Evolutionary conservation across 2,888 invertebrate genomes (phyloP).

Genomic region (Oscheius onirici): DNA sequence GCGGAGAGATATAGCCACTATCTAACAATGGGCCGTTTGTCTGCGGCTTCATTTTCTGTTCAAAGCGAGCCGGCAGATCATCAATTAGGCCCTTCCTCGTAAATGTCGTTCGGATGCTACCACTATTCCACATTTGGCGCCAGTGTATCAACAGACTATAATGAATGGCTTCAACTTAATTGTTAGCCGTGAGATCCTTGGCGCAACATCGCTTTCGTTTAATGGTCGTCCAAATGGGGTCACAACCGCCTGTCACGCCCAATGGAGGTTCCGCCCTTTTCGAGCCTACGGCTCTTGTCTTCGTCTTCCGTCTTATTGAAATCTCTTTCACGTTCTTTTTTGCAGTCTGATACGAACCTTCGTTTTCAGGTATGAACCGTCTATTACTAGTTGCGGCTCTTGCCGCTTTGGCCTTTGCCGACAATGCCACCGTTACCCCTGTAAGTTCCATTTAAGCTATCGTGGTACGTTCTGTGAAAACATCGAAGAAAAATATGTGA

Average conservation of each 20-base stretch:
- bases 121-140: neutral
- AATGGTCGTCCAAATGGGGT: slow-evolving; percentile 30
- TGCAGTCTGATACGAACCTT: neutral
- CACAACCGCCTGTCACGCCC: slow-evolving; percentile 32
- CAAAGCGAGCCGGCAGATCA: slow-evolving; percentile 14
- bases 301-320: neutral
- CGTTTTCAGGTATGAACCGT: slow-evolving; percentile 28
- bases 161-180: slow-evolving; percentile 7
- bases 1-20: neutral
- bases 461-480: neutral
- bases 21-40: neutral
- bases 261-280: slow-evolving; percentile 25
- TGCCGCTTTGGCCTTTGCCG: slow-evolving; percentile 8
- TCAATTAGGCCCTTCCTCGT: neutral
- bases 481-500: neutral
- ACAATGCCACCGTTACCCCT: slow-evolving; percentile 19
- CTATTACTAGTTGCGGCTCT: slow-evolving; percentile 13
- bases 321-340: neutral
- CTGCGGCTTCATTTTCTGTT: slow-evolving; percentile 15
- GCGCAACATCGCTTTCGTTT: slow-evolving; percentile 33
- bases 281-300: slow-evolving; percentile 18
- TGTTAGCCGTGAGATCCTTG: slow-evolving; percentile 22
- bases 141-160: neutral
- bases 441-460: neutral
- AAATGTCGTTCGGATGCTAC: neutral